Base-by-base conservation (phyloP, 1,140 invertebrate species). In the Zophobas morio region DNA sequence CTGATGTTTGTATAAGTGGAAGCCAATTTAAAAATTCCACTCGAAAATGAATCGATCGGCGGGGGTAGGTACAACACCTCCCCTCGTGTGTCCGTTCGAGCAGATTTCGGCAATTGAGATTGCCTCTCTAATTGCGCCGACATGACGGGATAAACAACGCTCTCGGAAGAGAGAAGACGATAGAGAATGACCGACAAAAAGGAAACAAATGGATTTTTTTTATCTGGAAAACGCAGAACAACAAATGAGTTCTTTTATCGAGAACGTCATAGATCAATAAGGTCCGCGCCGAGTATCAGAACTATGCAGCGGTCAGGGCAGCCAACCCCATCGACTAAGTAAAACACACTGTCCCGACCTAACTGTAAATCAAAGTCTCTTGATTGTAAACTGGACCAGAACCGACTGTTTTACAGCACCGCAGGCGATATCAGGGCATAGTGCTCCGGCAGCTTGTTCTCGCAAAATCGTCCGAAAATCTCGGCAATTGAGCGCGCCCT, bases 221-320 rank as follows among this genome's bases (percentile, higher is more conserved):
- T 77, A 77, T 77, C 75, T 72, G n/a, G 42, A 70, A 39, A 77
- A 77, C 51, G 37, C 47, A 47, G 70, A 77, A 77, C 71, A 75
- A 78, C 73, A 78, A 78, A 78, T 78, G 72, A 78, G 77, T 78
- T 78, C 57, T 73, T 74, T 78, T 78, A 78, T 78, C 77, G 57
- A 71, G 73, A 78, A 63, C 51, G 77, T 74, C 77, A 78, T 78
- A 74, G 73, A 78, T 78, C 77, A 78, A 78, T 78, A 78, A 70
- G 60, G 51, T 75, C 39, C 47, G 34, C 46, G 36, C 54, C 66
- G 37, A 35, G 74, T 76, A 76, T 76, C 63, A 76, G 54, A 74
- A 54, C 73, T 54, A 74, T 74, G 54, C 73, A 74, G 53, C 54
- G 73, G 73, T 74, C 73, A 74, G 53, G 37, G 53, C 60, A 66